These are phyloP conservation scores for Quadriops clusia DNA, from an alignment of 2,888 invertebrate genomes.

Conservation along the genomic window DNA sequence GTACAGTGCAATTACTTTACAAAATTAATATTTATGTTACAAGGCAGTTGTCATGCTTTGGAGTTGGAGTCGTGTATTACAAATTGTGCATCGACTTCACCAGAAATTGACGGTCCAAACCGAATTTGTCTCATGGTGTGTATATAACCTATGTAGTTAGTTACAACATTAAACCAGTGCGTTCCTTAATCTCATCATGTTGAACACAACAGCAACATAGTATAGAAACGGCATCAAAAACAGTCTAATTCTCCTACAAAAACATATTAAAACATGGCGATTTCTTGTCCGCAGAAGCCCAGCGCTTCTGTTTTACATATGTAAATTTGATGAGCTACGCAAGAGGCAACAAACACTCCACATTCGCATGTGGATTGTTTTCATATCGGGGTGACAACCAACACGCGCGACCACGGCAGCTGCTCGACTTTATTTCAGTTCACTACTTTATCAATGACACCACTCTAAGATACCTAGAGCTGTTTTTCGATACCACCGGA, in stretches of 20 bases:
- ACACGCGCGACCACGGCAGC: slow-evolving; percentile 27
- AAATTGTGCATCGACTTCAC: too few species aligned
- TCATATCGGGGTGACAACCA: slow-evolving; percentile 28
- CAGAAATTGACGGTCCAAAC: too few species aligned
- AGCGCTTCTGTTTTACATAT: slow-evolving; percentile 22
- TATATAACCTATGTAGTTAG: too few species aligned
- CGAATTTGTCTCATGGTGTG: too few species aligned
- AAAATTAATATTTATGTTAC: too few species aligned
- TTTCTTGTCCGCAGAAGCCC: slow-evolving; percentile 19
- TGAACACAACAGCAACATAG: slow-evolving; percentile 13
- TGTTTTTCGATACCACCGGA: slow-evolving; percentile 26
- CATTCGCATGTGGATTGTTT: slow-evolving; percentile 24
- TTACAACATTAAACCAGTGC: too few species aligned
- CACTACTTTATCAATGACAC: slow-evolving; percentile 33
- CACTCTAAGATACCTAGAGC: slow-evolving; percentile 26
- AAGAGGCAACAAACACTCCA: slow-evolving; percentile 19
- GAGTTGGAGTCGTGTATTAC: too few species aligned
- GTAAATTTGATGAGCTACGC: slow-evolving; percentile 24
- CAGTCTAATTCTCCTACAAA: slow-evolving; percentile 16
- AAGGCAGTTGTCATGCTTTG: too few species aligned
- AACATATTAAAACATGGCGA: slow-evolving; percentile 19
- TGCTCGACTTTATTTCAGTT: slow-evolving; percentile 33
- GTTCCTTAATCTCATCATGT: slow-evolving; percentile 14
- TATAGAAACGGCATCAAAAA: slow-evolving; percentile 16
- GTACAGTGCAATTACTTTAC: too few species aligned